Evolutionary conservation across 1,140 invertebrate species (phyloP).

Genomic region (Colletes latitarsis): DNA sequence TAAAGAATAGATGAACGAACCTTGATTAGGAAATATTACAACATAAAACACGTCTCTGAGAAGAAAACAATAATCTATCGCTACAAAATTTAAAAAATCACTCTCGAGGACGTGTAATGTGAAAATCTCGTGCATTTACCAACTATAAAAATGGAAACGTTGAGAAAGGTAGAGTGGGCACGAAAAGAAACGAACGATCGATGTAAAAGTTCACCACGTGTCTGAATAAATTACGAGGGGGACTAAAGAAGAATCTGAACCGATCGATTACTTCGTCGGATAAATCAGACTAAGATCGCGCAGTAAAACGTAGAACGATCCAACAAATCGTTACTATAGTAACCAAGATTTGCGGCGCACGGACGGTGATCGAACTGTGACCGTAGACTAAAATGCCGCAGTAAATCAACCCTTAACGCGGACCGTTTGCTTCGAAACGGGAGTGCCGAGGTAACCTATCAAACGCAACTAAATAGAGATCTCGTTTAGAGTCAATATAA

Average conservation of each 20-base stretch:
- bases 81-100: no score
- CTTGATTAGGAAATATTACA: no score
- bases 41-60: no score
- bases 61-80: no score
- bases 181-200: no score
- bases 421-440: constrained; percentile 26
- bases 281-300: not conserved
- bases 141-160: no score
- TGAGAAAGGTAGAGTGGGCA: no score
- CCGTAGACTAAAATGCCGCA: constrained; percentile 4
- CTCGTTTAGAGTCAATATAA: constrained; percentile 27
- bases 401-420: constrained; percentile 38
- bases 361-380: constrained; percentile 17
- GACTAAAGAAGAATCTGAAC: not conserved
- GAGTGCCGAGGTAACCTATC: not conserved
- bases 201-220: no score
- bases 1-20: no score
- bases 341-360: constrained; percentile 15
- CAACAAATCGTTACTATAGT: constrained; percentile 11
- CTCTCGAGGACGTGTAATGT: no score
- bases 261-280: not conserved
- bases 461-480: not conserved
- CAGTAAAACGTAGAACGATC: constrained; percentile 17
- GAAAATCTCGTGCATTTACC: not conserved
- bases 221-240: no score